Percentiles rank a stretch among this genome's conserved stretches.
Conservation (phyloP, 2,888 invertebrate species). For the Noctua fimbriata region DNA sequence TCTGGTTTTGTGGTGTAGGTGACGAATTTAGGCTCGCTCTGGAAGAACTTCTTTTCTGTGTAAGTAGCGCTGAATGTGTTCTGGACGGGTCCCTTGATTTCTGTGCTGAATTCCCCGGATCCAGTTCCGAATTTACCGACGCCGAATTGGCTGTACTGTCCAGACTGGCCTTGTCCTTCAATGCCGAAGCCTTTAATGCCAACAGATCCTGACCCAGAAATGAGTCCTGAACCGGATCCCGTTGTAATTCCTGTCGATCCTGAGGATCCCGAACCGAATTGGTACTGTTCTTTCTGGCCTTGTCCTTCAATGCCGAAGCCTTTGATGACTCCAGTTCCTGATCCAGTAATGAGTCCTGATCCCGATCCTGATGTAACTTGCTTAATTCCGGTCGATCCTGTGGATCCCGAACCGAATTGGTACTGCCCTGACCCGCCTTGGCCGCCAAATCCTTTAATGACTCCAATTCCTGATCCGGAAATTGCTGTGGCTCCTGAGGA, state of each 20-base stretch:
- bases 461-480: slow-evolving; percentile 44
- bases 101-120: slow-evolving; percentile 68
- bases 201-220: slow-evolving; percentile 19
- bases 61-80: slow-evolving; percentile 82
- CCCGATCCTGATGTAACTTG: slow-evolving; percentile 20
- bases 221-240: slow-evolving; percentile 23
- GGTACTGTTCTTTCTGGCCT: slow-evolving; percentile 66
- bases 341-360: not conserved
- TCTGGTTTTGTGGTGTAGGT: slow-evolving; percentile 76
- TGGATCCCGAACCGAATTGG: slow-evolving; percentile 64
- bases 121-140: slow-evolving; percentile 71
- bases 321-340: slow-evolving; percentile 32
- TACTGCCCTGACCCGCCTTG: slow-evolving; percentile 66
- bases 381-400: slow-evolving; percentile 18
- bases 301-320: slow-evolving; percentile 44
- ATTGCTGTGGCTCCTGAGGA: slow-evolving; percentile 49
- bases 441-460: slow-evolving; percentile 54
- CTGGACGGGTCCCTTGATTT: slow-evolving; percentile 79
- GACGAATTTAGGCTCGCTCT: slow-evolving; percentile 78
- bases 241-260: slow-evolving; percentile 40
- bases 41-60: slow-evolving; percentile 83
- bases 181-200: slow-evolving; percentile 59
- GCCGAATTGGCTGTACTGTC: slow-evolving; percentile 71
- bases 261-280: slow-evolving; percentile 62
- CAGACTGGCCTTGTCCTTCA: slow-evolving; percentile 59